Base-by-base conservation (phyloP, 2,888 invertebrate species). In the Eupithecia subfuscata region DNA sequence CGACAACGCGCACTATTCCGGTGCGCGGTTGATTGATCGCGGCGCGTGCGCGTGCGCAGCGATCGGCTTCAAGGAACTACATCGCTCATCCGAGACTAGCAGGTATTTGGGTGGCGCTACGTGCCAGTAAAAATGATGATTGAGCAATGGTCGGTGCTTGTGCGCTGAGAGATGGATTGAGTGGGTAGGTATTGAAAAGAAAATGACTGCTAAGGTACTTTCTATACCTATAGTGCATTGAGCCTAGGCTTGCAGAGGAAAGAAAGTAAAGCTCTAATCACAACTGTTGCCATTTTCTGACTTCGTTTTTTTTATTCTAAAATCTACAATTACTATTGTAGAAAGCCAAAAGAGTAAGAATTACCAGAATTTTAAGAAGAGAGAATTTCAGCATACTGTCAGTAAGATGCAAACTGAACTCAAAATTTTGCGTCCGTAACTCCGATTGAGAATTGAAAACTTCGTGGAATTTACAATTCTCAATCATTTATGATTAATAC, bases 11-110 rank as follows among this genome's bases (percentile, higher is more conserved):
- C 77, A 65, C 77, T 87, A 89, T 88, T 89, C 85, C 81, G 75
- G 83, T 84, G 83, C 84, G 81, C 86, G 83, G 76, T 80, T 89
- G 89, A 90, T 89, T 89, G 87, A 90, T 82, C 82, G 84, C 85
- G 80, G 64, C 64, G 64, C 64, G 64, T 64, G 64, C 64, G 64
- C 64, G 64, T 64, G 64, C 64, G 81, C 83, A 74, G 77, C 74
- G 79, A 81, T 80, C 81, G 81, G 79, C 82, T 85, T 87, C 87
- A 84, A 82, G 85, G 87, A 88, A 89, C 85, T 77, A 75, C 79
- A 80, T 82, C 82, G 78, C 77, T 82, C 79, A 77, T 79, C 68
- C 74, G 76, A 52, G 75, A 78, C 80, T 72, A 79, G 78, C 77
- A 71, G 80, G 80, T 81, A 81, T 81, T 79, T 80, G 78, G 81